Base-by-base conservation (phyloP, 2,797 vertebrate species). In the Hyperoplus lanceolatus region DNA sequence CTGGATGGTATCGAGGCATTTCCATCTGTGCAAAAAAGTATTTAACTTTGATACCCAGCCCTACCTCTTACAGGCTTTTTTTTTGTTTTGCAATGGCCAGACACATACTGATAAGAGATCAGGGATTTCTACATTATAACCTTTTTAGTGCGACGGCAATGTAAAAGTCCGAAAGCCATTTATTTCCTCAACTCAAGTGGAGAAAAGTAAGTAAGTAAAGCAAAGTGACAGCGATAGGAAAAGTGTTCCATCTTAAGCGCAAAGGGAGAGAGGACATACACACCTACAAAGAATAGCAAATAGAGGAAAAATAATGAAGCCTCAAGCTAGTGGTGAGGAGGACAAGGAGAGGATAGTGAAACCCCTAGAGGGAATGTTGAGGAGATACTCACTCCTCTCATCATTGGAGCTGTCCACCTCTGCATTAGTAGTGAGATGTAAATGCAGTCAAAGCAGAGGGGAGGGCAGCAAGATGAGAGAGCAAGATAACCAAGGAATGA, bases 361-460 rank as follows among this genome's bases (percentile, higher is more conserved):
- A 60, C n/a, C 65, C 66, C 54, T 5, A 49, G 46, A 49, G 46
- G 62, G 70, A 49, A 66, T 16, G 41, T 65, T 77, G 53, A 73
- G 50, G 36, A 80, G 72, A 85, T 54, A 59, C 75, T 68, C 41
- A 54, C 39, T 79, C 38, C 66, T 80, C 70, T 86, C 57, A 73
- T 81, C 66, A 76, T 64, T 43, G 58, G 21, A 67, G 43, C 64
- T 11, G 5, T 77, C 75, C 57, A 81, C 70, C 62, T 74, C 70
- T 77, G 67, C 70, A 71, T 46, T 39, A 10, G 14, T 29, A 29
- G 29, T 29, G 1, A 81, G 15, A 85, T 74, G 66, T 69, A 73
- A 88, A 88, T 59, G 70, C 45, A 76, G 59, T n/a, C 8, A 50
- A 41, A 78, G 15, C 55, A 36, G 13, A 42, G 48, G 7, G 6